phyloP scores from a whole-genome alignment of 2,113 vertebrate genomes.

The Amia ocellicauda region DNA sequence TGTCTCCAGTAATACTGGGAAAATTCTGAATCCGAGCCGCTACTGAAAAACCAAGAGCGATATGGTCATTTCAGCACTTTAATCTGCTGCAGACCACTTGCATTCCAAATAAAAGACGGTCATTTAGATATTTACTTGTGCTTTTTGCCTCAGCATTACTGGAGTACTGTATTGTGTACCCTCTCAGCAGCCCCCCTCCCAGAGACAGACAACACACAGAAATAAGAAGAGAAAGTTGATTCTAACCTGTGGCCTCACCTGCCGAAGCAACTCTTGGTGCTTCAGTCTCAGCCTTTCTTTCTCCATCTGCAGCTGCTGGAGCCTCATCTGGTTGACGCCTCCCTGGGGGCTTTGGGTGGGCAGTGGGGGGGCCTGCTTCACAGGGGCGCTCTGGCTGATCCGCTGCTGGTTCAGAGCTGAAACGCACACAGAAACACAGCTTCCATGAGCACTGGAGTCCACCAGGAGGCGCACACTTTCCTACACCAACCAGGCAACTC shows the following conservation, averaged over 20 bases:
- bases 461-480: neutral
- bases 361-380: conserved; percentile 80
- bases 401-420: conserved; percentile 87
- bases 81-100: too few relatives aligned
- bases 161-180: too few relatives aligned
- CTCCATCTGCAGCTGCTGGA: conserved; percentile 93
- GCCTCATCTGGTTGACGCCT: conserved; percentile 81
- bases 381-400: conserved; percentile 88
- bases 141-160: too few relatives aligned
- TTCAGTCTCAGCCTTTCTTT: conserved; percentile 91
- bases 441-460: conserved; percentile 30
- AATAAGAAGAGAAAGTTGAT: conserved; percentile 55
- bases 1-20: too few relatives aligned
- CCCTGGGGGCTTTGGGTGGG: conserved; percentile 79
- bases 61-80: too few relatives aligned
- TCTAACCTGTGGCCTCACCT: conserved; percentile 94
- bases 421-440: conserved; percentile 26
- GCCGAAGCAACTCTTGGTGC: conserved; percentile 94
- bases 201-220: conserved; percentile 16
- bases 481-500: too few relatives aligned
- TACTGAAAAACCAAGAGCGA: too few relatives aligned
- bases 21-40: too few relatives aligned
- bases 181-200: too few relatives aligned
- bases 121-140: too few relatives aligned
- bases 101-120: too few relatives aligned